phyloP scores from a whole-genome alignment of 1,140 invertebrate genomes.

The Panulirus ornatus region DNA sequence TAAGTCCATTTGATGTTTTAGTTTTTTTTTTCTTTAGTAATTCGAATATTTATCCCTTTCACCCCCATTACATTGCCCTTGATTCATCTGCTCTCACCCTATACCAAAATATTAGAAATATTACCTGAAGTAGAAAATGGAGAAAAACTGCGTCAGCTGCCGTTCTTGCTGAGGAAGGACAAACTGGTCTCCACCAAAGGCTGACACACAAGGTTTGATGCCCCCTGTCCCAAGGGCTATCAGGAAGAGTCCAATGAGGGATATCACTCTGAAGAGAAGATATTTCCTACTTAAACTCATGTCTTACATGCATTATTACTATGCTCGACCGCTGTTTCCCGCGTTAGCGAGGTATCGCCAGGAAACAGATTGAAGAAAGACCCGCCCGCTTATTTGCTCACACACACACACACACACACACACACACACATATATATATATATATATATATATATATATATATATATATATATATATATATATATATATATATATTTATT shows the following conservation, averaged over 20 bases:
- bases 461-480: neutral
- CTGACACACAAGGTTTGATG: conserved; percentile 97
- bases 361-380: too few relatives aligned
- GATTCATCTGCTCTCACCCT: neutral
- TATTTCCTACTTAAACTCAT: neutral
- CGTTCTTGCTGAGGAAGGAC: conserved; percentile 85
- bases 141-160: conserved; percentile 92
- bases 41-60: neutral
- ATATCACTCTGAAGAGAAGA: conserved; percentile 82
- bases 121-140: conserved; percentile 80
- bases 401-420: neutral
- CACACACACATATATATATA: conserved; percentile 1
- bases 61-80: neutral
- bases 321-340: too few relatives aligned
- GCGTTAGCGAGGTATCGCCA: too few relatives aligned
- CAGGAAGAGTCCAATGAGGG: conserved; percentile 88
- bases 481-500: neutral
- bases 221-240: conserved; percentile 95
- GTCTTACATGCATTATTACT: neutral
- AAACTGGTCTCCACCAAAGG: conserved; percentile 97
- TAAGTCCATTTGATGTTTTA: too few relatives aligned
- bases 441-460: conserved; percentile 9
- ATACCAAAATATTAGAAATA: neutral
- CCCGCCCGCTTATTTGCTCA: too few relatives aligned
- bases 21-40: neutral